Conservation (phyloP, 1,140 invertebrate species). For the Ips nitidus region DNA sequence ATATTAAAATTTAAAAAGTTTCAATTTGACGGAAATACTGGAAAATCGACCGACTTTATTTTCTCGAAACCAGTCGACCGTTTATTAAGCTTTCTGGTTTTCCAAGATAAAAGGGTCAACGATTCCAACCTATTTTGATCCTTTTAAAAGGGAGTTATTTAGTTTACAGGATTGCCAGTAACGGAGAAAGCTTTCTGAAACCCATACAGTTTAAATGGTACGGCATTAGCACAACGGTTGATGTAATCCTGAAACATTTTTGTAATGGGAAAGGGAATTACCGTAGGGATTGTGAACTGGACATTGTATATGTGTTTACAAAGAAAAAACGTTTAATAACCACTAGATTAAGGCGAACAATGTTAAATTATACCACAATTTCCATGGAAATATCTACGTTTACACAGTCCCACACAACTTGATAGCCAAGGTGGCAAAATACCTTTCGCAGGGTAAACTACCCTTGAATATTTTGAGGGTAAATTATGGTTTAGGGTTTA, state of each 20-base stretch:
- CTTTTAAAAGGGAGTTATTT: conserved; percentile 28
- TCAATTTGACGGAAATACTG: neutral
- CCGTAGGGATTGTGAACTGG: neutral
- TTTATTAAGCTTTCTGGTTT: conserved; percentile 21
- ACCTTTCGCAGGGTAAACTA: neutral
- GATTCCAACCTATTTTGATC: conserved; percentile 16
- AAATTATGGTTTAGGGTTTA: conserved; percentile 14
- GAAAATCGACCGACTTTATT: conserved; percentile 16
- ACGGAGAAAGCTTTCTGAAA: neutral
- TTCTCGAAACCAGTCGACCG: conserved; percentile 13
- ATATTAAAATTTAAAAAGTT: too few species aligned
- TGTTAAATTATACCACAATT: too few species aligned
- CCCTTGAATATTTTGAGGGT: conserved; percentile 13
- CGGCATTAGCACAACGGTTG: neutral
- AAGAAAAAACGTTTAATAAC: too few species aligned
- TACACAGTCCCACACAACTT: too few species aligned
- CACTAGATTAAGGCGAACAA: too few species aligned
- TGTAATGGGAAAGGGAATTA: neutral
- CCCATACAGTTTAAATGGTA: conserved; percentile 1
- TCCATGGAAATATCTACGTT: too few species aligned
- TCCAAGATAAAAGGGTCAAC: conserved; percentile 23
- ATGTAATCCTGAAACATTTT: neutral
- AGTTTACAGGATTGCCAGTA: conserved; percentile 9
- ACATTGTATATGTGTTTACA: too few species aligned
- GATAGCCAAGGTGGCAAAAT: too few species aligned